Conservation (phyloP, 2,888 invertebrate species). For the Allacma fusca region DNA sequence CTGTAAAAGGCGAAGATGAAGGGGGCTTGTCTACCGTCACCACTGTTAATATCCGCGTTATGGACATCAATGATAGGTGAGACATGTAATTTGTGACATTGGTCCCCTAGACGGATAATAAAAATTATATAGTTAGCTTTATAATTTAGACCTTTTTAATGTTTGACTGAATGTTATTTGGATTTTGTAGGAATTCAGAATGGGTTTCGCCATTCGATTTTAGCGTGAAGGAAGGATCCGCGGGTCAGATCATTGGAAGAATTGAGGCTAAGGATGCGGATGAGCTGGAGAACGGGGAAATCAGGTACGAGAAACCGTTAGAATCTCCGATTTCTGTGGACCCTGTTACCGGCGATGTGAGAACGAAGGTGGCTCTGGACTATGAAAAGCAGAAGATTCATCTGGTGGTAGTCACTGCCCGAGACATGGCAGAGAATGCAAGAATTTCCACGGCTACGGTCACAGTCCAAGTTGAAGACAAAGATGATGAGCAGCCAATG, state of each 20-base stretch:
- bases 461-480: constrained; percentile 79
- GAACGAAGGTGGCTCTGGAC: constrained; percentile 77
- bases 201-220: constrained; percentile 84
- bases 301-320: constrained; percentile 80
- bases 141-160: background rate
- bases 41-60: constrained; percentile 86
- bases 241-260: constrained; percentile 73
- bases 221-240: constrained; percentile 63
- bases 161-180: background rate
- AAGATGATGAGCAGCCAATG: constrained; percentile 82
- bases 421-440: constrained; percentile 85
- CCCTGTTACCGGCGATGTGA: constrained; percentile 75
- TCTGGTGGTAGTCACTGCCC: constrained; percentile 81
- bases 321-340: constrained; percentile 83
- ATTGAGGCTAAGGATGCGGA: constrained; percentile 87
- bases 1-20: constrained; percentile 85
- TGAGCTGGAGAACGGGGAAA: constrained; percentile 82
- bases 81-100: too few species aligned
- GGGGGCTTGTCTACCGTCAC: constrained; percentile 83
- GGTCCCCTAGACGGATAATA: too few species aligned
- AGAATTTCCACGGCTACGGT: constrained; percentile 87
- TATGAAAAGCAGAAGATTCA: constrained; percentile 80
- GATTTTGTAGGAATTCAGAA: constrained; percentile 73
- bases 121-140: too few species aligned
- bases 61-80: constrained; percentile 87